Evolutionary conservation across 1,140 invertebrate species (phyloP).

Genomic region (Drosophila auraria): DNA sequence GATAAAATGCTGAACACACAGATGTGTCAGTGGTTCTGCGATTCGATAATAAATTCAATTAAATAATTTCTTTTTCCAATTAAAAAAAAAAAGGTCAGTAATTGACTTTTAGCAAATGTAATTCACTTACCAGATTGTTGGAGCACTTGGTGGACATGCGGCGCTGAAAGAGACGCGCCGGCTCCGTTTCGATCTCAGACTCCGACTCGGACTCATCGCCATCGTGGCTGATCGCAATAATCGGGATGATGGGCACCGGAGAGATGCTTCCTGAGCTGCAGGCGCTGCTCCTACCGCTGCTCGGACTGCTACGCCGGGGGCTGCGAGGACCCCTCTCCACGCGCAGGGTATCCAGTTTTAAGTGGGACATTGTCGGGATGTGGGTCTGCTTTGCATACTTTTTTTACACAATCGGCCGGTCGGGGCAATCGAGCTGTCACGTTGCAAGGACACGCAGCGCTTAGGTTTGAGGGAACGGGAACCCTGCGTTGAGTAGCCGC

Average conservation of each 20-base stretch:
- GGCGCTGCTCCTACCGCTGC: conserved; percentile 67
- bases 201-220: conserved; percentile 88
- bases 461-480: conserved; percentile 32
- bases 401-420: conserved; percentile 7
- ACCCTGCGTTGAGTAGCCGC: conserved; percentile 41
- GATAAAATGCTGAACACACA: conserved; percentile 3
- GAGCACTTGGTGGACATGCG: conserved; percentile 89
- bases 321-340: conserved; percentile 42
- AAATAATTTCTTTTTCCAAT: conserved; percentile 1
- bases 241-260: conserved; percentile 74
- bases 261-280: conserved; percentile 79
- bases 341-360: conserved; percentile 70
- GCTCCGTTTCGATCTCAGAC: conserved; percentile 89
- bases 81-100: background rate
- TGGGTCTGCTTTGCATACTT: conserved; percentile 49
- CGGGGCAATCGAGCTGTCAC: conserved; percentile 37
- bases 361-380: conserved; percentile 64
- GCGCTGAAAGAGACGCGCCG: conserved; percentile 88
- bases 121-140: conserved; percentile 87
- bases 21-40: background rate
- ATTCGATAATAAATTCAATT: conserved; percentile 1
- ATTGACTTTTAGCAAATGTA: background rate
- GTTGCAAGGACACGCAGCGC: conserved; percentile 46
- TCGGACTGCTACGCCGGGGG: conserved; percentile 31
- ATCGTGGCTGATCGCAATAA: conserved; percentile 77